phyloP scores from a whole-genome alignment of 2,113 vertebrate species.

The Esox niger region DNA sequence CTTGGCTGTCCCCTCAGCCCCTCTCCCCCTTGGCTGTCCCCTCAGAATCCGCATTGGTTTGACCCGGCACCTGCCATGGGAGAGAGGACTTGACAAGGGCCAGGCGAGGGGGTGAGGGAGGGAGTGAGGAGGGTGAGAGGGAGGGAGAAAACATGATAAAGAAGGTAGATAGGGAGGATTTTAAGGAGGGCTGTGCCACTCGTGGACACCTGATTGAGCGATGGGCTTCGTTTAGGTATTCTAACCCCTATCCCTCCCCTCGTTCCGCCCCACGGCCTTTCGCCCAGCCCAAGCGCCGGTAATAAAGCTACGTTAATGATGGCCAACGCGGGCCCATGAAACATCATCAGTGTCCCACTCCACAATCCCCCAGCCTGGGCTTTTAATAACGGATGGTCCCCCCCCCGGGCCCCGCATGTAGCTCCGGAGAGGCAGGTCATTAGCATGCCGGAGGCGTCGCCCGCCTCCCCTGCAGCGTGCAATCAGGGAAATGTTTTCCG shows the following conservation, averaged over 20 bases:
- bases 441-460: slow-evolving; percentile 28
- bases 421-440: slow-evolving; percentile 15
- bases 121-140: slow-evolving; percentile 8
- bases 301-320: slow-evolving; percentile 51
- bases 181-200: not conserved
- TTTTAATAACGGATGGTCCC: not conserved
- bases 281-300: slow-evolving; percentile 12
- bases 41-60: slow-evolving; percentile 27
- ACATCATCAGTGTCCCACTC: not conserved
- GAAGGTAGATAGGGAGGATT: not conserved
- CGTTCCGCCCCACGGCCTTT: not conserved
- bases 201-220: slow-evolving; percentile 7
- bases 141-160: not conserved
- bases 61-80: slow-evolving; percentile 22
- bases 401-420: not conserved
- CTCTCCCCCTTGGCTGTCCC: too few species aligned
- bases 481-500: slow-evolving; percentile 42
- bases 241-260: not conserved
- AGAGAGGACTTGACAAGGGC: not conserved
- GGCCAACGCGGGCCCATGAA: slow-evolving; percentile 26
- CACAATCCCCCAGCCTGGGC: not conserved
- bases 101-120: not conserved
- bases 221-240: slow-evolving; percentile 13
- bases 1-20: too few species aligned
- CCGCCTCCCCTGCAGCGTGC: slow-evolving; percentile 24